Evolutionary conservation across 1,140 invertebrate species (phyloP).

Genomic region (Leptonema lineaticorne): DNA sequence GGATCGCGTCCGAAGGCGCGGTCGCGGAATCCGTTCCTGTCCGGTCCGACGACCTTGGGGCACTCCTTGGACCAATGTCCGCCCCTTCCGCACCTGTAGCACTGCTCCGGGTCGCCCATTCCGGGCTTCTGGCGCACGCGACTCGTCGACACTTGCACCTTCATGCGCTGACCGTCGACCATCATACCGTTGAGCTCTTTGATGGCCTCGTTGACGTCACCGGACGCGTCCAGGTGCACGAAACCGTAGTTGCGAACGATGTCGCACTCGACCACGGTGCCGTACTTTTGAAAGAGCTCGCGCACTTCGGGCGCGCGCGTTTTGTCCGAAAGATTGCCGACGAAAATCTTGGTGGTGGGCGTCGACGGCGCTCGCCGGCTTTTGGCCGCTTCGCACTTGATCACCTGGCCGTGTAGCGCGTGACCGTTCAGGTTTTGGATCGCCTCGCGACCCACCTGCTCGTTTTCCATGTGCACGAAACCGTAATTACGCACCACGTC

Average conservation of each 20-base stretch:
- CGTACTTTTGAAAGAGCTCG: conserved; percentile 83
- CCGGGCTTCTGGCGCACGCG: conserved; percentile 88
- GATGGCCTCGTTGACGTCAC: conserved; percentile 81
- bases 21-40: conserved; percentile 77
- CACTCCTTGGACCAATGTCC: conserved; percentile 96
- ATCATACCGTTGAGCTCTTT: conserved; percentile 83
- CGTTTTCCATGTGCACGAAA: conserved; percentile 96
- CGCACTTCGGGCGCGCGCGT: conserved; percentile 85
- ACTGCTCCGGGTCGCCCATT: conserved; percentile 93
- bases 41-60: conserved; percentile 72
- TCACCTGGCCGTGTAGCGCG: conserved; percentile 81
- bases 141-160: conserved; percentile 88
- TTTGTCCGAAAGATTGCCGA: conserved; percentile 86
- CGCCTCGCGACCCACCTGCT: conserved; percentile 85
- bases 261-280: conserved; percentile 87
- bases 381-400: conserved; percentile 90
- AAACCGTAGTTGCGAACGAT: conserved; percentile 91
- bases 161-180: conserved; percentile 83
- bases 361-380: conserved; percentile 81
- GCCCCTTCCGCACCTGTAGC: conserved; percentile 89
- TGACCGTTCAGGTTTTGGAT: conserved; percentile 90
- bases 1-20: conserved; percentile 81
- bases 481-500: conserved; percentile 97
- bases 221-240: conserved; percentile 81
- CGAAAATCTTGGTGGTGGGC: conserved; percentile 86